These are phyloP conservation scores for Vesta saturnalis DNA, from an alignment of 2,888 invertebrate species.

Conservation along the genomic window DNA sequence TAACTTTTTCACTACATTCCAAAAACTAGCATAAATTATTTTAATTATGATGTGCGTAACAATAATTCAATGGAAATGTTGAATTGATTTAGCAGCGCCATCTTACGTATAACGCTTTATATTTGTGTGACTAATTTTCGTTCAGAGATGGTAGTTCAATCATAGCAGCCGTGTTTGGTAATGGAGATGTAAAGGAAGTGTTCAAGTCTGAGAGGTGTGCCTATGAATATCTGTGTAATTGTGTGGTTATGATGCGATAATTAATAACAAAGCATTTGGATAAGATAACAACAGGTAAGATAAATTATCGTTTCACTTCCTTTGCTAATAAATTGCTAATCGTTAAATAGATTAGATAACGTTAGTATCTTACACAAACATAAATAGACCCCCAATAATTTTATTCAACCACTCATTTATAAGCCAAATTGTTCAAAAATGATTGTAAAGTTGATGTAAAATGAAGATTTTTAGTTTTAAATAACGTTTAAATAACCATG, in stretches of 20 bases:
- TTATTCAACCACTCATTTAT: too few relatives aligned
- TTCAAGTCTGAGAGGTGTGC: constrained; percentile 7
- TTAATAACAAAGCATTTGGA: constrained; percentile 4
- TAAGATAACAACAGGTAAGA: constrained; percentile 9
- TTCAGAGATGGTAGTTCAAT: background rate
- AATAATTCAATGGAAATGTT: background rate
- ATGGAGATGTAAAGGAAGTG: background rate
- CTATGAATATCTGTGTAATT: background rate
- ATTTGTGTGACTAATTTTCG: background rate
- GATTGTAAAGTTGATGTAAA: too few relatives aligned
- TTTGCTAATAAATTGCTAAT: background rate
- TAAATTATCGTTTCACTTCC: background rate
- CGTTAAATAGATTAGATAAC: background rate
- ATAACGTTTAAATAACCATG: background rate
- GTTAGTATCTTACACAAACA: background rate
- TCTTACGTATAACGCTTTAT: background rate
- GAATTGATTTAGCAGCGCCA: too few relatives aligned
- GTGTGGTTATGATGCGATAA: constrained; percentile 8
- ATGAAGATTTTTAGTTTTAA: background rate
- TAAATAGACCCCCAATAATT: background rate
- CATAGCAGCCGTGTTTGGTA: background rate
- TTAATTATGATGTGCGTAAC: background rate
- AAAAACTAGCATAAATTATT: background rate
- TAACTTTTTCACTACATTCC: too few relatives aligned
- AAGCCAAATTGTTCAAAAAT: too few relatives aligned